These are phyloP conservation scores for Macroglossus sobrinus DNA, from an alignment of 2,113 vertebrate genomes.

Conservation along the genomic window DNA sequence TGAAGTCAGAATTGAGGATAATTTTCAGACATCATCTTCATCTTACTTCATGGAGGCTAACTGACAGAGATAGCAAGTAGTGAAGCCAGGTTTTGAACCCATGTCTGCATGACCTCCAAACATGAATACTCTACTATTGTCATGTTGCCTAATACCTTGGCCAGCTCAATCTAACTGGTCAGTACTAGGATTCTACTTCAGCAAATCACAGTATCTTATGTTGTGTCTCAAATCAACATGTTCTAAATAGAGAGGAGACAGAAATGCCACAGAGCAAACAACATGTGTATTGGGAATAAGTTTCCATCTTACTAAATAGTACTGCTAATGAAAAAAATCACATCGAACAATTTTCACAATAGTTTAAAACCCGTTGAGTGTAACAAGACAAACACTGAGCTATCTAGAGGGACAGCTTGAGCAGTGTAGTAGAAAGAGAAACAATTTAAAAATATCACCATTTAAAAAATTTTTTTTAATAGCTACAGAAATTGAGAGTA, in stretches of 20 bases:
- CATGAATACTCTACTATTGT: background rate
- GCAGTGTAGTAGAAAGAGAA: constrained; percentile 73
- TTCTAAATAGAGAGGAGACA: background rate
- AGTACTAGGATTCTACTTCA: background rate
- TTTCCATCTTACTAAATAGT: constrained; percentile 70
- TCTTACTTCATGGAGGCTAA: background rate
- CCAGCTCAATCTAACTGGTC: background rate
- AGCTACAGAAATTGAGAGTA: background rate
- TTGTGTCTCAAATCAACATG: background rate
- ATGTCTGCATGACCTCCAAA: background rate
- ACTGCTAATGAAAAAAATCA: constrained; percentile 73
- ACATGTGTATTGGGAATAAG: constrained; percentile 73
- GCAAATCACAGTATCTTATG: background rate
- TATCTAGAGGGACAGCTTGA: constrained; percentile 64
- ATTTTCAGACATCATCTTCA: background rate
- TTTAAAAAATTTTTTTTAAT: constrained; percentile 55
- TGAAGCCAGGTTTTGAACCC: background rate
- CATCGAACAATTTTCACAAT: constrained; percentile 68
- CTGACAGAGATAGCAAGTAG: background rate
- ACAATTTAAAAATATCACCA: constrained; percentile 74
- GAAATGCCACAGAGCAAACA: constrained; percentile 59
- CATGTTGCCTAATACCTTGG: background rate
- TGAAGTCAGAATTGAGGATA: constrained; percentile 1
- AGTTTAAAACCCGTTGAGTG: constrained; percentile 77
- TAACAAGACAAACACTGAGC: constrained; percentile 71